phyloP scores from a whole-genome alignment of 2,113 vertebrate genomes.

The Neolamprologus longior region DNA sequence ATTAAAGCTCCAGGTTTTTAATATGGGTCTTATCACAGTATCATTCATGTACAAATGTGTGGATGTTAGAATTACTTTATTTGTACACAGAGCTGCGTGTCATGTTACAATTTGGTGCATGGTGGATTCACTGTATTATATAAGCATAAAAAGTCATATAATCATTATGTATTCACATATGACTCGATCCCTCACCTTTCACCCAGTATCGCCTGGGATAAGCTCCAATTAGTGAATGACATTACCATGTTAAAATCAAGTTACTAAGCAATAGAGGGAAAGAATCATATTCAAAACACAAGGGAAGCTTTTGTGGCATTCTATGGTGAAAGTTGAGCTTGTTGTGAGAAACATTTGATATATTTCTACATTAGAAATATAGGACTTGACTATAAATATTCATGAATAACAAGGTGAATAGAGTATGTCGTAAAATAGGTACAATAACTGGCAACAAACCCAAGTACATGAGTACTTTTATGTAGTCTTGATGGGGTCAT shows the following conservation, averaged over 20 bases:
- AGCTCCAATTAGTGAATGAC: not conserved
- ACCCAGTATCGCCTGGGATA: not conserved
- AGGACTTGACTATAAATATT: not conserved
- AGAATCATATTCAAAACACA: not conserved
- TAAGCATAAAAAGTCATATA: not conserved
- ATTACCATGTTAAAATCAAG: not conserved
- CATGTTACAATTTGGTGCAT: not conserved
- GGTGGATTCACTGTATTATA: not conserved
- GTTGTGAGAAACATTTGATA: not conserved
- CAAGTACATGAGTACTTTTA: not conserved
- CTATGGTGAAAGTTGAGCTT: not conserved
- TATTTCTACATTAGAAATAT: not conserved
- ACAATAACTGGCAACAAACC: not conserved
- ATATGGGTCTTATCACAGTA: not conserved
- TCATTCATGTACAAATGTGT: not conserved
- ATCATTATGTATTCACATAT: not conserved
- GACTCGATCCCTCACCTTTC: not conserved
- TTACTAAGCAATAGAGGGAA: not conserved
- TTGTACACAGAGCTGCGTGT: not conserved
- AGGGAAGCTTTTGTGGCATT: not conserved
- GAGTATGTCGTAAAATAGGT: not conserved
- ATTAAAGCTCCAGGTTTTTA: not conserved
- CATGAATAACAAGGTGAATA: not conserved
- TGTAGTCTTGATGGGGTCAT: constrained; percentile 2
- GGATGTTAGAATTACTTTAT: not conserved